phyloP scores from a whole-genome alignment of 2,888 invertebrate species.

The Parascotia fuliginaria region DNA sequence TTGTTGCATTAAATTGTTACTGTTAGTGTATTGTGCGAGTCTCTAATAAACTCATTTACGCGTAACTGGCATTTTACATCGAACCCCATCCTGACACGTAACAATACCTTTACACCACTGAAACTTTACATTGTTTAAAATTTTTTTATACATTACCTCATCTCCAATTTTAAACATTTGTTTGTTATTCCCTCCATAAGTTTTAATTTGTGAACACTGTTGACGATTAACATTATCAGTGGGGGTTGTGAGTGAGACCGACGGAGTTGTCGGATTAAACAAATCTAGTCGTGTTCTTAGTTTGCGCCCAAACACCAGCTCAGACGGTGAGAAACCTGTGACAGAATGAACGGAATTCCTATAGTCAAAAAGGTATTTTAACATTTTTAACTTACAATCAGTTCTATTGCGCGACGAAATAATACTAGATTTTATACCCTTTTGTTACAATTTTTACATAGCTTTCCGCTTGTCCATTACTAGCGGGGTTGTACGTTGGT shows the following conservation, averaged over 20 bases:
- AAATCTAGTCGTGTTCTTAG: slow-evolving; percentile 4
- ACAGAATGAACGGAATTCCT: slow-evolving; percentile 6
- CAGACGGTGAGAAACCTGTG: slow-evolving; percentile 2
- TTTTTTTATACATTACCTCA: background rate
- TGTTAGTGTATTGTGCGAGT: no score
- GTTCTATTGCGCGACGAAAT: background rate
- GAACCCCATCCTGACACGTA: no score
- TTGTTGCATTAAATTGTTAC: no score
- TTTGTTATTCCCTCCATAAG: background rate
- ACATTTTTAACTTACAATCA: no score
- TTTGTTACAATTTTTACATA: background rate
- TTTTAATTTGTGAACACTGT: slow-evolving; percentile 9
- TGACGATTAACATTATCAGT: background rate
- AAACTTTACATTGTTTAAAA: background rate
- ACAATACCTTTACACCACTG: background rate
- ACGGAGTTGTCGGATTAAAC: background rate
- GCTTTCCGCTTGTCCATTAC: slow-evolving; percentile 2
- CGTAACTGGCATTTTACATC: no score
- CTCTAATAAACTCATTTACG: no score
- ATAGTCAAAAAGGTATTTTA: slow-evolving; percentile 9
- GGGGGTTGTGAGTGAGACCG: background rate
- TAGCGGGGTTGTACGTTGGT: background rate
- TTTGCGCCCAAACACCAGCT: slow-evolving; percentile 4
- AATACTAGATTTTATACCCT: slow-evolving; percentile 1
- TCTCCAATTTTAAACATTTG: slow-evolving; percentile 1